These are phyloP conservation scores for Lottia scabra DNA, from an alignment of 2,888 invertebrate species.

Conservation along the genomic window DNA sequence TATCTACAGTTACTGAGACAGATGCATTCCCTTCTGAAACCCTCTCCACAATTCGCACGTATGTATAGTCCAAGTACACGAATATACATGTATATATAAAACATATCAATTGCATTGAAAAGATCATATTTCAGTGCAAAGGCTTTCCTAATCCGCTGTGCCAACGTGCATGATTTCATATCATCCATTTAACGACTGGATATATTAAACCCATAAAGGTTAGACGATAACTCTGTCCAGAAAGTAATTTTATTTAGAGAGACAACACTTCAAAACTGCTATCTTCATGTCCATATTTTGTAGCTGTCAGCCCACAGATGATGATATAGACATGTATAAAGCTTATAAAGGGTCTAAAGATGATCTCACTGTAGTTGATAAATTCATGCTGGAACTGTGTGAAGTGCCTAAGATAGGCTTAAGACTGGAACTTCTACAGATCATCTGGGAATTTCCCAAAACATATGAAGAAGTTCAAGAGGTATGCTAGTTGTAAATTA, in stretches of 20 bases:
- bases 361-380: conserved; percentile 45
- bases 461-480: conserved; percentile 37
- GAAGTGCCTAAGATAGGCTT: conserved; percentile 47
- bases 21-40: conserved; percentile 49
- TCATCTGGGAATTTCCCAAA: conserved; percentile 52
- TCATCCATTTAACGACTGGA: too few species aligned
- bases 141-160: too few species aligned
- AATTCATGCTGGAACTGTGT: conserved; percentile 55
- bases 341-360: conserved; percentile 42
- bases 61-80: background rate
- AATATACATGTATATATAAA: too few species aligned
- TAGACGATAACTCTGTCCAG: too few species aligned
- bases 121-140: too few species aligned
- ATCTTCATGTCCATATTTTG: too few species aligned
- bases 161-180: too few species aligned
- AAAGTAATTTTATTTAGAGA: too few species aligned
- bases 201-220: too few species aligned
- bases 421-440: conserved; percentile 49
- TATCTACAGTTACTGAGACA: conserved; percentile 44
- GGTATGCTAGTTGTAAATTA: conserved; percentile 16
- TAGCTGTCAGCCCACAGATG: conserved; percentile 51
- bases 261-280: too few species aligned
- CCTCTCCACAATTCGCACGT: conserved; percentile 51
- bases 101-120: too few species aligned
- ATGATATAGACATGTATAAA: conserved; percentile 54